Evolutionary conservation across 2,888 invertebrate species (phyloP).

Genomic region (Pseudococcus longispinus): DNA sequence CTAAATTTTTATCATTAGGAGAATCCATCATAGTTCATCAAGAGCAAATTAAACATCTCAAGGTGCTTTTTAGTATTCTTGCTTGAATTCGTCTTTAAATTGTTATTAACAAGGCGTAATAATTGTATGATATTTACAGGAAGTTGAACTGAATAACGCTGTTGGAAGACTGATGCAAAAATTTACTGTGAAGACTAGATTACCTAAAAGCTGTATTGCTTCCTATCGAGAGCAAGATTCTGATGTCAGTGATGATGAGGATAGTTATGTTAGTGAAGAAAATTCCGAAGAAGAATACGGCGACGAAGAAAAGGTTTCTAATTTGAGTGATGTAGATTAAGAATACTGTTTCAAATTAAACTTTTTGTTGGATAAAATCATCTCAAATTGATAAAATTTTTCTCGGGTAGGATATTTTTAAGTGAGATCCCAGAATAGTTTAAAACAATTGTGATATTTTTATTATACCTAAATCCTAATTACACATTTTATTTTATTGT

Average conservation of each 20-base stretch:
- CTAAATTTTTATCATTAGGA: slow-evolving; percentile 48
- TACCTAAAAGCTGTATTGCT: not conserved
- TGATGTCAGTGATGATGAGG: slow-evolving; percentile 16
- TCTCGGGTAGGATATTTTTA: not conserved
- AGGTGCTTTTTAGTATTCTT: slow-evolving; percentile 28
- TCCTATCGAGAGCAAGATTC: slow-evolving; percentile 48
- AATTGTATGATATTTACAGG: slow-evolving; percentile 60
- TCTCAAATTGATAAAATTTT: no score
- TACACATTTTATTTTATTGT: no score
- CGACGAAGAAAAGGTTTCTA: not conserved
- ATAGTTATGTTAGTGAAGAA: not conserved
- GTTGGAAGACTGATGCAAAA: slow-evolving; percentile 65
- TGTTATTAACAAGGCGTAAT: not conserved
- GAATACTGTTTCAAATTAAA: not conserved
- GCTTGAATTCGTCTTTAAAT: not conserved
- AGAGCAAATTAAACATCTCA: slow-evolving; percentile 50
- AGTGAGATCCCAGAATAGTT: not conserved
- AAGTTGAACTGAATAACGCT: slow-evolving; percentile 68
- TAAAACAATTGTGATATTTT: not conserved
- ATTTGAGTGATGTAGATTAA: slow-evolving; percentile 25
- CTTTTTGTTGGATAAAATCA: no score
- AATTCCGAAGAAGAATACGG: not conserved
- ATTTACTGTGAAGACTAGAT: not conserved
- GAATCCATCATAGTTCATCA: slow-evolving; percentile 53
- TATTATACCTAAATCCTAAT: not conserved